A percentile compares a stretch with the other conserved stretches of the same genome.
phyloP scores from a whole-genome alignment of 2,797 vertebrate genomes.

The Chromis chromis region DNA sequence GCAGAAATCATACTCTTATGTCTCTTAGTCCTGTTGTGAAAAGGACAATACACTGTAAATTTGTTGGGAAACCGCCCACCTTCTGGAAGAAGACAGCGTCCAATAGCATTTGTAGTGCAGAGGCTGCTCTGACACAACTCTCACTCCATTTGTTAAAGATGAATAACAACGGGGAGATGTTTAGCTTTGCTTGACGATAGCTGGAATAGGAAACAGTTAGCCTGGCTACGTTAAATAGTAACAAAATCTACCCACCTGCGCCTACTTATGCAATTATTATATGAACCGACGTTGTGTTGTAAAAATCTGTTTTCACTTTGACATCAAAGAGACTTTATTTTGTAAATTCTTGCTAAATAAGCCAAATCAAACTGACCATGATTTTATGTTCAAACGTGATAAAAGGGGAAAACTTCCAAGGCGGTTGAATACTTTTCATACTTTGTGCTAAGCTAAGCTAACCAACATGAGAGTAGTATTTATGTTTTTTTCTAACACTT shows the following conservation, averaged over 20 bases:
- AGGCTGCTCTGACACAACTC: neutral
- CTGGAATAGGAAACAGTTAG: no score
- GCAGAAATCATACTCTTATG: constrained; percentile 7
- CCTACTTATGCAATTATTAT: no score
- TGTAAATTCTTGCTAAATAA: no score
- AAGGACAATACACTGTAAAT: neutral
- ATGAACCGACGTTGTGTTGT: no score
- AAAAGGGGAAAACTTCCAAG: no score
- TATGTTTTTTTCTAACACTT: neutral
- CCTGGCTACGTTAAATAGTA: no score
- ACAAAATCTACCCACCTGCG: no score
- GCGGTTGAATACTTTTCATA: neutral
- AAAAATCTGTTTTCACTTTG: no score
- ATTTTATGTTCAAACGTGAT: no score
- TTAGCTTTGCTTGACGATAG: neutral
- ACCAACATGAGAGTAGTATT: neutral
- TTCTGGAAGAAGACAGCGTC: neutral
- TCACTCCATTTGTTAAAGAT: neutral
- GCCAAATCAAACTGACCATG: no score
- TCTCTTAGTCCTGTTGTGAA: constrained; percentile 15
- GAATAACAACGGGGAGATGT: neutral
- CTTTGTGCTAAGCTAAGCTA: neutral
- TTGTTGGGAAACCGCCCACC: constrained; percentile 17
- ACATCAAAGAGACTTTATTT: no score
- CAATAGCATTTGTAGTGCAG: no score